Evolutionary conservation across 1,140 invertebrate genomes (phyloP).

Genomic region (Bombus vancouverensis): DNA sequence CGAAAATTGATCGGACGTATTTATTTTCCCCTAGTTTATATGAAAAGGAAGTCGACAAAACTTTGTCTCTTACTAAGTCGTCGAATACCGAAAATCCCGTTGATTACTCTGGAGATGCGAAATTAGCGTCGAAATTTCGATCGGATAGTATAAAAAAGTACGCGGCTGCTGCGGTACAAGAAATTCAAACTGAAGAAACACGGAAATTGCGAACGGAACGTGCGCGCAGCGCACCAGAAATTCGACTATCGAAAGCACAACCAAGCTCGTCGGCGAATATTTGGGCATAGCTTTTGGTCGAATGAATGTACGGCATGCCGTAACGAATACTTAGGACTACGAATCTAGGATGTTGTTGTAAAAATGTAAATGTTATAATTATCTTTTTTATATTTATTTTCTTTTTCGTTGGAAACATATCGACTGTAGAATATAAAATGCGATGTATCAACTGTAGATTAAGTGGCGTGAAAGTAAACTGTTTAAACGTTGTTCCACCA

Average conservation of each 20-base stretch:
- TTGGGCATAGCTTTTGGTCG: background rate
- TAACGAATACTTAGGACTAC: constrained; percentile 5
- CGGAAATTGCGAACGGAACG: background rate
- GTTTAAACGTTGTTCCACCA: background rate
- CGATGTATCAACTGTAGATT: constrained; percentile 3
- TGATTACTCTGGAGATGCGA: background rate
- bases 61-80: constrained; percentile 8
- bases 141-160: background rate
- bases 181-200: constrained; percentile 6
- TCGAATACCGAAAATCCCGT: background rate
- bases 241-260: background rate
- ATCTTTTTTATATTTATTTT: constrained; percentile 5
- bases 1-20: background rate
- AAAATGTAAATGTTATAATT: constrained; percentile 36
- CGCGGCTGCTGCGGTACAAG: background rate
- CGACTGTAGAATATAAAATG: background rate
- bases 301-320: background rate
- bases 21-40: constrained; percentile 2
- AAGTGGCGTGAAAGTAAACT: constrained; percentile 2
- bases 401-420: background rate
- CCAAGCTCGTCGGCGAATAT: background rate
- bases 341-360: constrained; percentile 8
- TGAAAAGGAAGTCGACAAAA: constrained; percentile 11
- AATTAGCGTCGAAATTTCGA: constrained; percentile 28
- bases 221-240: constrained; percentile 44